Percentiles rank a stretch among this genome's conserved stretches.
Conservation (phyloP, 2,797 vertebrate species). For the Malurus splendens region DNA sequence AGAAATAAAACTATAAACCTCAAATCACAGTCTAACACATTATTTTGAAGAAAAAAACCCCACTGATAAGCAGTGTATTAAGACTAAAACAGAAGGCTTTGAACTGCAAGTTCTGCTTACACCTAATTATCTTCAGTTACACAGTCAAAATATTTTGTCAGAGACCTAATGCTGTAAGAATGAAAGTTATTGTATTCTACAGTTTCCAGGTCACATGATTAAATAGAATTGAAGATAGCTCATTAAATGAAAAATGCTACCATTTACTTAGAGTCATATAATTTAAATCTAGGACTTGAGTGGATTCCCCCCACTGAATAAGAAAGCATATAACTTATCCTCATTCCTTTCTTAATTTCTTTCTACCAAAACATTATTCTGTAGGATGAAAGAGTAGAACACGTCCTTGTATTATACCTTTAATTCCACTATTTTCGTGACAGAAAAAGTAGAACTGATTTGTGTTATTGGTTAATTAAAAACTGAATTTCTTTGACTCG, state of each 20-base stretch:
- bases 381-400: background rate
- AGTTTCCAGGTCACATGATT: background rate
- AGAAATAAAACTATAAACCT: background rate
- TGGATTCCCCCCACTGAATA: background rate
- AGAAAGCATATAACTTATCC: background rate
- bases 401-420: background rate
- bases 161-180: background rate
- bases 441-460: background rate
- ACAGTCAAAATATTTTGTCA: background rate
- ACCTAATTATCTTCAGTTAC: background rate
- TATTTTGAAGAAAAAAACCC: background rate
- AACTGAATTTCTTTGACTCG: background rate
- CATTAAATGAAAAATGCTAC: conserved; percentile 19
- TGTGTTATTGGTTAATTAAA: conserved; percentile 44
- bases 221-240: background rate
- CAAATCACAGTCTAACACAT: background rate
- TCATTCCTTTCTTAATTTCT: background rate
- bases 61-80: background rate
- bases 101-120: background rate
- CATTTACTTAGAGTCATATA: background rate
- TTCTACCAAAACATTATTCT: background rate
- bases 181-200: background rate
- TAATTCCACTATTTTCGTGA: background rate
- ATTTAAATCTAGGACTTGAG: background rate
- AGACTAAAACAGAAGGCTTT: background rate